A percentile compares a stretch with the other conserved stretches of the same genome.
These are phyloP conservation scores for Quadroppia sp. DNA, from an alignment of 2,888 invertebrate genomes.

Conservation along the genomic window DNA sequence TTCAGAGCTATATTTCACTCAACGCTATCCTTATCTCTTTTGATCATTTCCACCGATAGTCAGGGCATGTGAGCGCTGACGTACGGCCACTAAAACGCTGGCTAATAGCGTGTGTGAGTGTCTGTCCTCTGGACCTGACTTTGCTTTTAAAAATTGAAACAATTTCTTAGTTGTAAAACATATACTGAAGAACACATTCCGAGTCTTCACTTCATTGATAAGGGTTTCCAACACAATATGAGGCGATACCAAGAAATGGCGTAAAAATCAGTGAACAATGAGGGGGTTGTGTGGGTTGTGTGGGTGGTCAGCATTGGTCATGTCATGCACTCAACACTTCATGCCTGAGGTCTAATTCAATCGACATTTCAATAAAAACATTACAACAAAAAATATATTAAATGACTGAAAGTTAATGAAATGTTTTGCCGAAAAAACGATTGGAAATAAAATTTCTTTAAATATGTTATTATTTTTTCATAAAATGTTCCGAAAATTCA, in stretches of 20 bases:
- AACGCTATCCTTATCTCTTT: conserved; percentile 1
- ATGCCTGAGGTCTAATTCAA: not conserved
- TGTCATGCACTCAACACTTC: conserved; percentile 9
- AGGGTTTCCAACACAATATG: not conserved
- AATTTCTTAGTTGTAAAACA: not conserved
- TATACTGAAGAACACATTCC: not conserved
- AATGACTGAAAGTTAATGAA: too few relatives aligned
- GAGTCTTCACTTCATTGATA: conserved; percentile 13
- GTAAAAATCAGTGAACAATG: conserved; percentile 3
- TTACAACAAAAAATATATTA: too few relatives aligned
- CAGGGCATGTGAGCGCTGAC: not conserved
- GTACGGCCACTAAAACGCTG: conserved; percentile 10
- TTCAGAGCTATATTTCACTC: conserved; percentile 6
- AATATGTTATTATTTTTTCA: too few relatives aligned
- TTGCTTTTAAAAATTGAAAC: conserved; percentile 3
- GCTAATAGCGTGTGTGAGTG: not conserved
- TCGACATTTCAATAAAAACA: not conserved
- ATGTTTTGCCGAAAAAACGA: too few relatives aligned
- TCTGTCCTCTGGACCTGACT: not conserved
- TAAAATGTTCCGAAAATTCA: too few relatives aligned
- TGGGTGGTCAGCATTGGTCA: conserved; percentile 28
- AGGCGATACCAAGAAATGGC: conserved; percentile 24
- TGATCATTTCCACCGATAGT: not conserved
- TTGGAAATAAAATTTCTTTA: too few relatives aligned
- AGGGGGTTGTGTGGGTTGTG: not conserved